A percentile compares a stretch with the other conserved stretches of the same genome.
phyloP scores from a whole-genome alignment of 2,113 vertebrate species.

The Sinosuthora webbiana region DNA sequence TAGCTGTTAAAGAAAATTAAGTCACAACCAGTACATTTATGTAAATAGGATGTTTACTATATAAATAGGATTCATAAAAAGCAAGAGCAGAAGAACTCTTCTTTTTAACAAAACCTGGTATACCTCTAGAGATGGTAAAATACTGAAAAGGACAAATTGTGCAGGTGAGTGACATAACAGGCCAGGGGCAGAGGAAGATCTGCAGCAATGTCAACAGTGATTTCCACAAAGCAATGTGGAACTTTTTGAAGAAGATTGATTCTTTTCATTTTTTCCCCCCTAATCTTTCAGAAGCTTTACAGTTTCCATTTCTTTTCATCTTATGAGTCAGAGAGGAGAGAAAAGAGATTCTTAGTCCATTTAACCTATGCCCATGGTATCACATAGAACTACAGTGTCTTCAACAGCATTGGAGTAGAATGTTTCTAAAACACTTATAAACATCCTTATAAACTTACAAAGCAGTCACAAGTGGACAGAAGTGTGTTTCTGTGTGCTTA shows the following conservation, averaged over 20 bases:
- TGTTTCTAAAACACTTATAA: background rate
- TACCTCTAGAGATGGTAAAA: background rate
- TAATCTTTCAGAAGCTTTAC: background rate
- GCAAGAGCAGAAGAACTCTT: background rate
- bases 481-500: background rate
- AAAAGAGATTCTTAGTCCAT: background rate
- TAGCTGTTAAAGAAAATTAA: background rate
- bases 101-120: background rate
- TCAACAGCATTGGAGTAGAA: background rate
- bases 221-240: background rate
- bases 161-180: background rate
- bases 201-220: background rate
- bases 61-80: background rate
- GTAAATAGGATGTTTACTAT: background rate
- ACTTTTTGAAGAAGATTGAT: background rate
- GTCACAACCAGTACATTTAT: background rate
- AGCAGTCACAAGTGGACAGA: background rate
- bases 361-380: background rate
- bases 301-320: background rate
- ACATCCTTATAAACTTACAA: background rate
- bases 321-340: background rate
- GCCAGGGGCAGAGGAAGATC: background rate
- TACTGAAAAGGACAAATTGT: background rate
- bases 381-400: background rate
- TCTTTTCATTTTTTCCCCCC: fast-evolving